A percentile compares a stretch with the other conserved stretches of the same genome.
Conservation (phyloP, 2,113 vertebrate genomes). For the Stigmatopora argus region DNA sequence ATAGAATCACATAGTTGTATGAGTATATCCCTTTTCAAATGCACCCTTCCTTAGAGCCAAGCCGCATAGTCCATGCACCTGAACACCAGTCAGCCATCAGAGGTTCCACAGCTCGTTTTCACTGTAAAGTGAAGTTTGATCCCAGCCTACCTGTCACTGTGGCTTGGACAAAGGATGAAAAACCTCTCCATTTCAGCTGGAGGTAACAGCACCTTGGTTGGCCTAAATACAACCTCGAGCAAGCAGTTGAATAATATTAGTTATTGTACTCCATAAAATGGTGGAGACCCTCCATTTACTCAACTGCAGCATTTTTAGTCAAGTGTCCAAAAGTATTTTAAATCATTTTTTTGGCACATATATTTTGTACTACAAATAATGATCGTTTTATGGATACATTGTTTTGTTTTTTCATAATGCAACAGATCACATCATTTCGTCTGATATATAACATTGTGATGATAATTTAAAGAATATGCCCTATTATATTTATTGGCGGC, state of each 20-base stretch:
- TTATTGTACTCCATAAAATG: no score
- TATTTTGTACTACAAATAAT: not conserved
- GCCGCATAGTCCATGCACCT: constrained; percentile 79
- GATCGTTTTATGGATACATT: not conserved
- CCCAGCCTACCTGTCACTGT: constrained; percentile 74
- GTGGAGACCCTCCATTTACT: no score
- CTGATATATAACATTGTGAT: no score
- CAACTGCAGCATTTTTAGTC: no score
- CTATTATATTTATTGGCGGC: no score
- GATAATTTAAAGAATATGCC: no score
- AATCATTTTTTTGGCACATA: not conserved
- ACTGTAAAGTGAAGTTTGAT: constrained; percentile 82
- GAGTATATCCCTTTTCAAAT: constrained; percentile 2
- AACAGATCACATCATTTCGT: no score
- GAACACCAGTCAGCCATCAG: constrained; percentile 74
- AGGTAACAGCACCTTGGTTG: constrained; percentile 65
- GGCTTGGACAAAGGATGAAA: constrained; percentile 84
- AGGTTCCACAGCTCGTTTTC: constrained; percentile 75
- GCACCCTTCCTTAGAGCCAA: constrained; percentile 76
- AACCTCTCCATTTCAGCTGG: constrained; percentile 74
- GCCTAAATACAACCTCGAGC: not conserved
- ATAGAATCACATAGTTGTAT: not conserved
- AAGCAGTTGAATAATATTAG: not conserved
- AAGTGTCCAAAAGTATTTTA: no score
- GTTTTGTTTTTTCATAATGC: no score